Percentiles rank a stretch among this genome's conserved stretches.
Evolutionary conservation across 2,888 invertebrate species (phyloP).

Genomic region (Buathra laborator): DNA sequence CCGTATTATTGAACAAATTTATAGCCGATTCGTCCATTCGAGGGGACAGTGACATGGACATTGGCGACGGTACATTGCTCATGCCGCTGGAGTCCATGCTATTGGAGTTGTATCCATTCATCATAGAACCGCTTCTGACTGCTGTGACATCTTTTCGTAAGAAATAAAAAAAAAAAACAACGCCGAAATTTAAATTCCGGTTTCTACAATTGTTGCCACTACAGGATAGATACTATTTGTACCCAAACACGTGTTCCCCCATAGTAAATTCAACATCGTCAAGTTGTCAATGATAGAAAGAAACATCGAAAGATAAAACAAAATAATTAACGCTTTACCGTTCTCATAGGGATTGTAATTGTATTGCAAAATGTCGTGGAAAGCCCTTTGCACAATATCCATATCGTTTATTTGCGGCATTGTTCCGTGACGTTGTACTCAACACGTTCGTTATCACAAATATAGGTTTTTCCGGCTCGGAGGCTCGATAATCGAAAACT

Average conservation of each 20-base stretch:
- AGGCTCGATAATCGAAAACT: too few species aligned
- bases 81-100: slow-evolving; percentile 72
- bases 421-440: background rate
- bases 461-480: background rate
- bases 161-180: slow-evolving; percentile 5
- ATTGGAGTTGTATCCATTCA: slow-evolving; percentile 72
- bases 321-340: slow-evolving; percentile 71
- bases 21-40: slow-evolving; percentile 57
- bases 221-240: background rate
- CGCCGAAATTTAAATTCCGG: background rate
- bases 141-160: slow-evolving; percentile 17
- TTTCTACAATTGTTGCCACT: slow-evolving; percentile 2
- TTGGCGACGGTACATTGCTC: slow-evolving; percentile 72
- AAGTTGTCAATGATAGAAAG: background rate
- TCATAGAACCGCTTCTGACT: slow-evolving; percentile 36
- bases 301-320: slow-evolving; percentile 16
- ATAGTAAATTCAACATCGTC: background rate
- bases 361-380: slow-evolving; percentile 59
- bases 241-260: background rate
- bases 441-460: background rate
- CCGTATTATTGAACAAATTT: slow-evolving; percentile 58
- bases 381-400: slow-evolving; percentile 56
- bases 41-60: slow-evolving; percentile 73
- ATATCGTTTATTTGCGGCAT: slow-evolving; percentile 77
- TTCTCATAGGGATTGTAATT: slow-evolving; percentile 62